Percentiles rank a stretch among this genome's conserved stretches.
Evolutionary conservation across 2,888 invertebrate species (phyloP).

Genomic region (Conomelus anceps): DNA sequence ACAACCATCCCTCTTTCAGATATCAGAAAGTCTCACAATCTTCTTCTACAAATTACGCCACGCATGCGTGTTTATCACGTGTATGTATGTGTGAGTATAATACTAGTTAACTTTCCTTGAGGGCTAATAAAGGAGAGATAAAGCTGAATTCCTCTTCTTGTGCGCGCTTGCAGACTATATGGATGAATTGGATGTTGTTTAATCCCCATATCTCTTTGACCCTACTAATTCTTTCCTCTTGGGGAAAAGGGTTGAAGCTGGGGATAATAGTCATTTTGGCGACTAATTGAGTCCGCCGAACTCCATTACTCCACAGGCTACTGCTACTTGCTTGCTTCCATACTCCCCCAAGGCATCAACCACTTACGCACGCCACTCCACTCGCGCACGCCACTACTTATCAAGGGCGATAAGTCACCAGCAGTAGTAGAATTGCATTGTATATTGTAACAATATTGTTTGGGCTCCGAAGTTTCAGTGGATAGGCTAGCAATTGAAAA

Average conservation of each 20-base stretch:
- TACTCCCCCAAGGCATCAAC: conserved; percentile 19
- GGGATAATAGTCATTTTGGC: conserved; percentile 28
- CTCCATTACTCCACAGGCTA: conserved; percentile 23
- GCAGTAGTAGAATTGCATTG: not conserved
- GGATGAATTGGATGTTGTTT: conserved; percentile 20
- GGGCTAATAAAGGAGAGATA: not conserved
- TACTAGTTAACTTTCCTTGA: not conserved
- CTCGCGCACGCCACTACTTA: not conserved
- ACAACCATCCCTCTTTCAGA: too few species aligned
- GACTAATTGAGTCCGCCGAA: conserved; percentile 28
- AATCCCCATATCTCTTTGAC: conserved; percentile 26
- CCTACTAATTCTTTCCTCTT: conserved; percentile 19
- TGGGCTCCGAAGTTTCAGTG: not conserved
- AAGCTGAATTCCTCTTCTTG: not conserved
- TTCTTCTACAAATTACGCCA: too few species aligned
- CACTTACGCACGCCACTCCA: not conserved
- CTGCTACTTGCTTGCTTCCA: conserved; percentile 20
- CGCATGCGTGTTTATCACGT: too few species aligned
- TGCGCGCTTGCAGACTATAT: not conserved
- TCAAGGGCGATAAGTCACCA: not conserved
- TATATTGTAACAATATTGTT: not conserved
- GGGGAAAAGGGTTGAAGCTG: conserved; percentile 25
- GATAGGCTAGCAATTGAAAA: not conserved
- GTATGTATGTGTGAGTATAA: not conserved
- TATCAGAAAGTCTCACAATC: too few species aligned